Conservation (phyloP, 2,113 vertebrate genomes). For the Pungitius pungitius region DNA sequence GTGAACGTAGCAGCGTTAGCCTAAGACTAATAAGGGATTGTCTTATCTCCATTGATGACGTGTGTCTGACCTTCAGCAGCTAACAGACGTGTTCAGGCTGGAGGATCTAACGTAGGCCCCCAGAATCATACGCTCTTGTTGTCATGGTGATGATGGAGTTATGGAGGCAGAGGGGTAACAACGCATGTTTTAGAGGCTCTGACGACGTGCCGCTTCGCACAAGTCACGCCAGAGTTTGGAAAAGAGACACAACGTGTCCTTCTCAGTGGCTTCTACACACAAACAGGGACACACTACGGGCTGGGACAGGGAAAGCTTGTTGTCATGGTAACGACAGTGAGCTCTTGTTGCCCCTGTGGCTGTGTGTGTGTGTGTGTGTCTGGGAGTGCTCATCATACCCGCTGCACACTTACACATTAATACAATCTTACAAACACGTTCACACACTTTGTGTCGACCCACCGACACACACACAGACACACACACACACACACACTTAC, state of each 20-base stretch:
- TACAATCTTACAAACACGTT: conserved; percentile 47
- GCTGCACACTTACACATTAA: conserved; percentile 34
- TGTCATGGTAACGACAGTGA: conserved; percentile 68
- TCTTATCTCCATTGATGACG: not conserved
- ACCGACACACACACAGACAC: conserved; percentile 2
- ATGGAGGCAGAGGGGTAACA: not conserved
- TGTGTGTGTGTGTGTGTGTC: conserved; percentile 21
- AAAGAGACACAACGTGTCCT: too few relatives aligned
- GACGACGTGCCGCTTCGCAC: too few relatives aligned
- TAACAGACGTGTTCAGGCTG: not conserved
- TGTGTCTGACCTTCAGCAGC: not conserved
- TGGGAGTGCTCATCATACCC: conserved; percentile 51
- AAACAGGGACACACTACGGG: not conserved
- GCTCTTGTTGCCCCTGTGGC: conserved; percentile 39
- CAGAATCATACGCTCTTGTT: not conserved
- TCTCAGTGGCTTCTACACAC: not conserved
- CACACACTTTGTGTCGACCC: conserved; percentile 29
- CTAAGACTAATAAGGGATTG: too few relatives aligned
- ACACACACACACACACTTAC: conserved; percentile 9
- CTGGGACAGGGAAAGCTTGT: conserved; percentile 51
- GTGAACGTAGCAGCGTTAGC: not conserved
- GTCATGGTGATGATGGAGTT: not conserved
- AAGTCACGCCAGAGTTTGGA: too few relatives aligned
- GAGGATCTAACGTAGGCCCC: not conserved
- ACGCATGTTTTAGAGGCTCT: too few relatives aligned